Evolutionary conservation across 1,140 invertebrate genomes (phyloP).

Genomic region (Ditylenchus dipsaci): DNA sequence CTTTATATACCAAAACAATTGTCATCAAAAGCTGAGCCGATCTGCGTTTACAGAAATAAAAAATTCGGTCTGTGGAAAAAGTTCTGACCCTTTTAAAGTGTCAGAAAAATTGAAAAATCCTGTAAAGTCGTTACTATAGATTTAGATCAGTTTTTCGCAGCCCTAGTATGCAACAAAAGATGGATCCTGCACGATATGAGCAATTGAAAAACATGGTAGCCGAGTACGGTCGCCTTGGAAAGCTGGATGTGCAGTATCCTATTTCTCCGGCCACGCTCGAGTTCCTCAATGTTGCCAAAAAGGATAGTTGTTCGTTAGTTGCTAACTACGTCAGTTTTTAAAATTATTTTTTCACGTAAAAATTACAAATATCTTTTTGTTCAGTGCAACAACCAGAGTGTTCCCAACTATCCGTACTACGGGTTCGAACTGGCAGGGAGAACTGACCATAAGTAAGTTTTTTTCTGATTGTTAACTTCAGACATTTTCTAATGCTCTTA

Average conservation of each 20-base stretch:
- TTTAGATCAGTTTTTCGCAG: too few relatives aligned
- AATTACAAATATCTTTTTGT: not conserved
- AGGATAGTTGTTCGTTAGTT: not conserved
- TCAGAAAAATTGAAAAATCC: too few relatives aligned
- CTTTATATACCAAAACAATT: too few relatives aligned
- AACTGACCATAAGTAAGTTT: constrained; percentile 3
- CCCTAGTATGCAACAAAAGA: too few relatives aligned
- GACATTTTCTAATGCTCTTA: not conserved
- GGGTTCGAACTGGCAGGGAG: constrained; percentile 5
- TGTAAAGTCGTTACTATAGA: too few relatives aligned
- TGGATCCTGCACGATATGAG: constrained; percentile 4
- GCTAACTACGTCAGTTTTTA: not conserved
- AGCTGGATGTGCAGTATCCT: constrained; percentile 1
- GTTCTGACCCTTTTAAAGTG: too few relatives aligned
- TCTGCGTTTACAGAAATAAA: too few relatives aligned
- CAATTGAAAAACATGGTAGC: constrained; percentile 5
- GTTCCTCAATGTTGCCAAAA: not conserved
- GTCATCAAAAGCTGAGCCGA: too few relatives aligned
- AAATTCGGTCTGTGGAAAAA: too few relatives aligned
- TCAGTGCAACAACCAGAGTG: not conserved
- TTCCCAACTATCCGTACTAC: constrained; percentile 7
- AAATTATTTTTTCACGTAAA: not conserved
- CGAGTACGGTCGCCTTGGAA: not conserved
- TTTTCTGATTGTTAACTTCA: not conserved
- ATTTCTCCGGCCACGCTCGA: not conserved